Base-by-base conservation (phyloP, 2,888 invertebrate genomes). In the Octonoba sinensis region DNA sequence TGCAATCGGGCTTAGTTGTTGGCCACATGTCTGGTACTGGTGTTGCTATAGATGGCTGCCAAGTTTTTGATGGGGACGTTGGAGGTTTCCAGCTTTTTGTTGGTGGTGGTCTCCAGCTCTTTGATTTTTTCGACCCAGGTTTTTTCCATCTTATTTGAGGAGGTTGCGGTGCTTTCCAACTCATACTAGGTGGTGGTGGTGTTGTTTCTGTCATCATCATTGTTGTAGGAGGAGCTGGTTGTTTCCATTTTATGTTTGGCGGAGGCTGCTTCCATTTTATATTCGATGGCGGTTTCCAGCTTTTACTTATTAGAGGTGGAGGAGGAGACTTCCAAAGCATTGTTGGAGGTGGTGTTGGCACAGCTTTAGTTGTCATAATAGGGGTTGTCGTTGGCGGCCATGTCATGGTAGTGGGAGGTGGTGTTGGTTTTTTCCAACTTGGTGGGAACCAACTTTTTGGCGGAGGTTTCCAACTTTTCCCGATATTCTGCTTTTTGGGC, bases 81-180 rank as follows among this genome's bases (percentile, higher is more conserved):
- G 70, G 69, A n/a, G 64, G 70, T 2, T 69, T 76, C 78, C 78
- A 81, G 22, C 73, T 73, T 69, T 81, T 81, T 16, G 79, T 74
- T 44, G 78, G 78, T 6, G 72, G 72, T 16, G 71, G 65, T 73
- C 36, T 73, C 79, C 79, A 81, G 15, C 73, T 67, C 24, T 81
- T 81, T 36, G 66, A 69, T 15, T 67, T 73, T 49, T 49, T 65
- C 13, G 49, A 24, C n/a, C 47, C 65, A 46, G 69, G 69, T 57
- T 64, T 69, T 47, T 72, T 73, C 79, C 79, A 81, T 15, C 47
- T 69, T 46, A 54, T 79, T 47, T 49, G 49, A 12, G 65, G 49
- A 12, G 13, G 15, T 27, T 44, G 62, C 0, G 73, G 73, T 47
- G 47, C 24, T 24, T 65, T 65, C 65, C 65, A 65, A 12, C 46